Conservation (phyloP, 2,888 invertebrate genomes). For the Eledone cirrhosa region DNA sequence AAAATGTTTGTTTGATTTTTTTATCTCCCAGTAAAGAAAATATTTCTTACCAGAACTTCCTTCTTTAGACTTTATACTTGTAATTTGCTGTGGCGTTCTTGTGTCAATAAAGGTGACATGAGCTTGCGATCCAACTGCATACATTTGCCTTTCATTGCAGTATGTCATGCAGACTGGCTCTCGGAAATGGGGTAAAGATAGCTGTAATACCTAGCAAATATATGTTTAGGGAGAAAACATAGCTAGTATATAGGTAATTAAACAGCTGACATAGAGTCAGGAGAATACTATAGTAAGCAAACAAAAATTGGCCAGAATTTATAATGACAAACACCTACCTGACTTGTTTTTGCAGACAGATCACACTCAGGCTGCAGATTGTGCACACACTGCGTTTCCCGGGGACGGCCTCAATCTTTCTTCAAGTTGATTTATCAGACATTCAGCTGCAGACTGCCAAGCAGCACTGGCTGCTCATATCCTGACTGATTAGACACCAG, state of each 20-base stretch:
- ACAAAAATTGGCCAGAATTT: conserved; percentile 25
- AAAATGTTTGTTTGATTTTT: no score
- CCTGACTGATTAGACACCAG: conserved; percentile 24
- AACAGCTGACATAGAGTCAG: no score
- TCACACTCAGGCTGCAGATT: conserved; percentile 7
- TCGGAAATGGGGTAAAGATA: conserved; percentile 80
- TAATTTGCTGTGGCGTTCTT: conserved; percentile 66
- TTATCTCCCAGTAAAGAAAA: no score
- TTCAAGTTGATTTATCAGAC: conserved; percentile 18
- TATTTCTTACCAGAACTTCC: conserved; percentile 80
- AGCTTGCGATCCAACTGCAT: conserved; percentile 93
- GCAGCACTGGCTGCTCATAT: conserved; percentile 11
- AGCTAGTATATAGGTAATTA: no score
- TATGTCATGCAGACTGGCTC: conserved; percentile 93
- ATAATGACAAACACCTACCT: conserved; percentile 25
- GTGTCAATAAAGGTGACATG: conserved; percentile 90
- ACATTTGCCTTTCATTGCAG: conserved; percentile 81
- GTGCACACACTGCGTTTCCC: conserved; percentile 13
- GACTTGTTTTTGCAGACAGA: conserved; percentile 20
- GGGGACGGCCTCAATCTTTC: conserved; percentile 13
- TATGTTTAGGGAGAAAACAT: background rate
- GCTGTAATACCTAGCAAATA: conserved; percentile 25
- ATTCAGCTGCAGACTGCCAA: conserved; percentile 1
- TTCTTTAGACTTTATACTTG: conserved; percentile 80
- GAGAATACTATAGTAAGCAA: background rate